Conservation (phyloP, 1,140 invertebrate genomes). For the Drosophila navojoa region DNA sequence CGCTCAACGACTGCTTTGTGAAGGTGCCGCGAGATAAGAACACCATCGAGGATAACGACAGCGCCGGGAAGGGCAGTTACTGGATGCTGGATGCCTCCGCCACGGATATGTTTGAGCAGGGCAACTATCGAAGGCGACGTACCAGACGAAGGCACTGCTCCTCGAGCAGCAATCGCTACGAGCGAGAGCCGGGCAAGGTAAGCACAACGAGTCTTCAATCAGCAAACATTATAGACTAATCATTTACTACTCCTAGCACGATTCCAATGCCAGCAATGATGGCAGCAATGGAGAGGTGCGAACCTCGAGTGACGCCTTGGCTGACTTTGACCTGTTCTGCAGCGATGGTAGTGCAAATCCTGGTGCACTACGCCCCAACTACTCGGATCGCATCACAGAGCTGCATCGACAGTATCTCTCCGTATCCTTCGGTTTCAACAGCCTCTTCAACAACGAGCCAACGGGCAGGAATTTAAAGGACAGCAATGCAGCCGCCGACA, state of each 20-base stretch:
- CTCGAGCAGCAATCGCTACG: constrained; percentile 47
- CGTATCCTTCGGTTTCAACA: constrained; percentile 78
- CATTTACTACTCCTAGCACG: constrained; percentile 24
- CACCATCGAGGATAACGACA: constrained; percentile 87
- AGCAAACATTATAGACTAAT: no score
- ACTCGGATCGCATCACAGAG: constrained; percentile 79
- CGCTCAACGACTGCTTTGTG: constrained; percentile 96
- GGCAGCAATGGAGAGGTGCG: constrained; percentile 37
- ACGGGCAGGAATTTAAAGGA: constrained; percentile 28
- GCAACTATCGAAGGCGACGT: constrained; percentile 90
- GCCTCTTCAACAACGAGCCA: constrained; percentile 63
- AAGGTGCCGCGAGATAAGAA: constrained; percentile 92
- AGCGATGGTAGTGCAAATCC: constrained; percentile 33
- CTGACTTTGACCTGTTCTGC: constrained; percentile 73
- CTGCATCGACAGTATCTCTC: constrained; percentile 80
- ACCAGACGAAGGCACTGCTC: constrained; percentile 84
- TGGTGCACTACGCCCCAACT: constrained; percentile 61
- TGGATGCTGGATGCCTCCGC: constrained; percentile 95
- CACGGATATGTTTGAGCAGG: constrained; percentile 95
- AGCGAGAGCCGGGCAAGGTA: constrained; percentile 50
- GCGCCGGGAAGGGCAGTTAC: constrained; percentile 90
- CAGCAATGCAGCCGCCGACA: constrained; percentile 30
- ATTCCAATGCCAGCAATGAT: constrained; percentile 46
- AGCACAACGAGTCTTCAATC: background rate
- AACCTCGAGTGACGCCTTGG: constrained; percentile 43